Evolutionary conservation across 2,888 invertebrate genomes (phyloP).

Genomic region (Cyclophora punctaria): DNA sequence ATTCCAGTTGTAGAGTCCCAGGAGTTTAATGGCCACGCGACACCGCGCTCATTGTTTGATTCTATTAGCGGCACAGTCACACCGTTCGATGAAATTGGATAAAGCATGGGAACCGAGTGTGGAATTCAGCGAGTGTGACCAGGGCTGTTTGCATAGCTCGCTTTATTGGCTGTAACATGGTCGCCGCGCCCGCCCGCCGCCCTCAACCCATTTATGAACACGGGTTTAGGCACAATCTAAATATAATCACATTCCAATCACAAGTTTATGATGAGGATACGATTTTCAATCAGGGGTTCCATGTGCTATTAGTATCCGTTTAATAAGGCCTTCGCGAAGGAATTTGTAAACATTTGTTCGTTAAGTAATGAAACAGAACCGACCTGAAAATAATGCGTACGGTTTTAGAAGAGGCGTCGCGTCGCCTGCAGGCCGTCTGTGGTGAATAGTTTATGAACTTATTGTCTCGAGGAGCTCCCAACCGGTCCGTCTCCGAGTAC

Average conservation of each 20-base stretch:
- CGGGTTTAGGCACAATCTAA: constrained; percentile 17
- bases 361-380: constrained; percentile 1
- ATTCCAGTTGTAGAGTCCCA: constrained; percentile 51
- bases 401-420: constrained; percentile 28
- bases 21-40: constrained; percentile 49
- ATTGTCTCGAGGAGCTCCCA: constrained; percentile 55
- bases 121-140: constrained; percentile 61
- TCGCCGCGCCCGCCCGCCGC: constrained; percentile 35
- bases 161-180: constrained; percentile 68
- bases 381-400: constrained; percentile 3
- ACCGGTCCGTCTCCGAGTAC: constrained; percentile 28
- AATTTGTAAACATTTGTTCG: too few relatives aligned
- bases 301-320: too few relatives aligned
- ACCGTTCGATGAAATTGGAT: constrained; percentile 69
- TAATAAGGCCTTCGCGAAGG: too few relatives aligned
- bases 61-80: constrained; percentile 53
- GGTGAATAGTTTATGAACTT: constrained; percentile 65
- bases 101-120: constrained; percentile 66
- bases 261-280: not conserved
- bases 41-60: constrained; percentile 62
- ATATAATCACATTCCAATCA: too few relatives aligned
- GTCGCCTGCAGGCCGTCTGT: constrained; percentile 44
- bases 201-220: constrained; percentile 47
- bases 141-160: constrained; percentile 67
- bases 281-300: too few relatives aligned